Conservation (phyloP, 2,797 vertebrate species). For the Podargus strigoides region DNA sequence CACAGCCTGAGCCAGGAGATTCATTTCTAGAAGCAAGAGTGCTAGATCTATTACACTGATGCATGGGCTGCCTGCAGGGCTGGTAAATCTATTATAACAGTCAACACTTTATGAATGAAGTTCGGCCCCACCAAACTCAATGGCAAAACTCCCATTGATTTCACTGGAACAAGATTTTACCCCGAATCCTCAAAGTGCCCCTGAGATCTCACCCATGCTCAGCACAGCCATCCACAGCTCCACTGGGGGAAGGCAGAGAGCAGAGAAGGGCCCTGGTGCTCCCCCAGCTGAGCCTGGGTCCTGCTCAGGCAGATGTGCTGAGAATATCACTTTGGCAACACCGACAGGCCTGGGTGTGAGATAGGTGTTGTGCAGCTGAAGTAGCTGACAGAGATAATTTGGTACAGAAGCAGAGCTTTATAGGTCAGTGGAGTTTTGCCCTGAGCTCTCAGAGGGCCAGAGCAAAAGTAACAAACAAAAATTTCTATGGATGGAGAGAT, state of each 20-base stretch:
- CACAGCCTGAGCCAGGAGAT: not conserved
- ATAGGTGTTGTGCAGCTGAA: not conserved
- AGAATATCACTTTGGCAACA: not conserved
- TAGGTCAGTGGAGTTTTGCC: not conserved
- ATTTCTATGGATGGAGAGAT: not conserved
- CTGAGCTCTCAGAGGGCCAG: not conserved
- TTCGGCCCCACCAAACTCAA: not conserved
- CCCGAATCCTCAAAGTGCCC: not conserved
- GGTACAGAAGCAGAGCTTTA: not conserved
- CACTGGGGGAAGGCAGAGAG: not conserved
- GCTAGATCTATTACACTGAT: not conserved
- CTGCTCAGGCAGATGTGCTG: not conserved
- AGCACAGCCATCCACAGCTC: not conserved
- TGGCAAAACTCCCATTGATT: not conserved
- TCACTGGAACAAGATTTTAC: not conserved
- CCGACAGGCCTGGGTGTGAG: not conserved
- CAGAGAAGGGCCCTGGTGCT: not conserved
- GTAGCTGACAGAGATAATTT: not conserved
- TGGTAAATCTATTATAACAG: constrained; percentile 4
- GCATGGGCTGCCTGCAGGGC: constrained; percentile 10
- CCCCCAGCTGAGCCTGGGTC: not conserved
- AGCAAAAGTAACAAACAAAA: not conserved
- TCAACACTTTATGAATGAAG: constrained; percentile 35
- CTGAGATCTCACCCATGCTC: not conserved
- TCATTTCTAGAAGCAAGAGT: constrained; percentile 1